A percentile compares a stretch with the other conserved stretches of the same genome.
Evolutionary conservation across 2,113 vertebrate species (phyloP).

Genomic region (Atractosteus spatula): DNA sequence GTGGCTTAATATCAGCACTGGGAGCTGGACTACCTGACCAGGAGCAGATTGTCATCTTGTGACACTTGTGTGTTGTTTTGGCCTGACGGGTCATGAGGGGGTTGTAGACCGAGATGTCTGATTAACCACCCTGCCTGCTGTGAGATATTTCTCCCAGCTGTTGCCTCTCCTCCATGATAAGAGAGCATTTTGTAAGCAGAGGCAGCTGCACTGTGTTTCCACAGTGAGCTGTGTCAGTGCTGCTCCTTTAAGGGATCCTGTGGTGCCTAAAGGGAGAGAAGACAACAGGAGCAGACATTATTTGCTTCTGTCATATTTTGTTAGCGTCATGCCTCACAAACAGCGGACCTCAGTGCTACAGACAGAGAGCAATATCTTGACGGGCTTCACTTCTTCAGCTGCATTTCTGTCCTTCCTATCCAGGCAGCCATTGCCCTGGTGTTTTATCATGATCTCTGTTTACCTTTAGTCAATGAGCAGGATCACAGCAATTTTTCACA

Average conservation of each 20-base stretch:
- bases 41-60: too few relatives aligned
- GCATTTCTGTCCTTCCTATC: background rate
- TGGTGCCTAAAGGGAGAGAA: slow-evolving; percentile 56
- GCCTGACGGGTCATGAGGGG: too few relatives aligned
- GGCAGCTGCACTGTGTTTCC: background rate
- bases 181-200: too few relatives aligned
- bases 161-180: too few relatives aligned
- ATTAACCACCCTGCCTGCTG: too few relatives aligned
- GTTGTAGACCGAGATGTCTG: too few relatives aligned
- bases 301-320: slow-evolving; percentile 69
- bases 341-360: slow-evolving; percentile 49
- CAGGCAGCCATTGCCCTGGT: background rate
- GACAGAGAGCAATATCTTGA: slow-evolving; percentile 33
- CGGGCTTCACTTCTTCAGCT: background rate
- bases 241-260: slow-evolving; percentile 69
- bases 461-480: background rate
- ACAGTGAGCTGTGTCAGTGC: slow-evolving; percentile 29
- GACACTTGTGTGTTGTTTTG: too few relatives aligned
- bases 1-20: too few relatives aligned
- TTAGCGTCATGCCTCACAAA: slow-evolving; percentile 65
- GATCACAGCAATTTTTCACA: background rate
- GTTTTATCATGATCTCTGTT: background rate
- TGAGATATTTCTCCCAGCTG: too few relatives aligned
- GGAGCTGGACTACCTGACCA: too few relatives aligned
- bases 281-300: slow-evolving; percentile 71